A percentile compares a stretch with the other conserved stretches of the same genome.
Evolutionary conservation across 2,888 invertebrate genomes (phyloP).

Genomic region (Girardia tigrina): DNA sequence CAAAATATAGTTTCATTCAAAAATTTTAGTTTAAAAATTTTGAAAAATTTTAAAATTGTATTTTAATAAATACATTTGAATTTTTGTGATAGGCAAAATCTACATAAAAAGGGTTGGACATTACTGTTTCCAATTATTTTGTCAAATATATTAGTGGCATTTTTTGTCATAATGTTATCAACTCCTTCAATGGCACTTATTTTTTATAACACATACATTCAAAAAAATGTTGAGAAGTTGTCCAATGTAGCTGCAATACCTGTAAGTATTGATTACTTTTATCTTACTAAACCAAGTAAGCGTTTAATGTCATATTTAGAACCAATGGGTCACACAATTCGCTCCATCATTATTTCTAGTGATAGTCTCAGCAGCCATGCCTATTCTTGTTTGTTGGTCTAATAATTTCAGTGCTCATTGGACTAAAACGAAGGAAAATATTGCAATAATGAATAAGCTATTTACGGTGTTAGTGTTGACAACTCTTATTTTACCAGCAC

Average conservation of each 20-base stretch:
- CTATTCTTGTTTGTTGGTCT: constrained; percentile 73
- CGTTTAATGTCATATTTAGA: not conserved
- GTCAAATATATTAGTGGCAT: not conserved
- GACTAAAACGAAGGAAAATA: constrained; percentile 75
- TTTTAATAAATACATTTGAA: too few species aligned
- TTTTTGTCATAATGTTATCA: not conserved
- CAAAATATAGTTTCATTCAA: too few species aligned
- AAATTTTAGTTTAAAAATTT: too few species aligned
- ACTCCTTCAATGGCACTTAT: not conserved
- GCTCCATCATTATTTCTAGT: constrained; percentile 71
- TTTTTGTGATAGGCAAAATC: not conserved
- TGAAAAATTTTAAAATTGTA: too few species aligned
- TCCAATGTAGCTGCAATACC: too few species aligned
- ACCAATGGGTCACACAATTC: not conserved
- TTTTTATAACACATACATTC: not conserved
- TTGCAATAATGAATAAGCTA: constrained; percentile 80
- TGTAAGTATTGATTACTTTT: not conserved
- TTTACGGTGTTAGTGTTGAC: constrained; percentile 77
- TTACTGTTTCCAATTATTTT: not conserved
- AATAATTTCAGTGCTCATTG: constrained; percentile 81
- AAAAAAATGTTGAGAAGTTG: not conserved
- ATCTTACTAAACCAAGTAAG: not conserved
- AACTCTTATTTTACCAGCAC: constrained; percentile 79
- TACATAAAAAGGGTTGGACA: not conserved
- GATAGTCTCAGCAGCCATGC: constrained; percentile 77